These are phyloP conservation scores for Corticium candelabrum DNA, from an alignment of 37 sponge, comb jelly and placozoan genomes.

Conservation along the genomic window DNA sequence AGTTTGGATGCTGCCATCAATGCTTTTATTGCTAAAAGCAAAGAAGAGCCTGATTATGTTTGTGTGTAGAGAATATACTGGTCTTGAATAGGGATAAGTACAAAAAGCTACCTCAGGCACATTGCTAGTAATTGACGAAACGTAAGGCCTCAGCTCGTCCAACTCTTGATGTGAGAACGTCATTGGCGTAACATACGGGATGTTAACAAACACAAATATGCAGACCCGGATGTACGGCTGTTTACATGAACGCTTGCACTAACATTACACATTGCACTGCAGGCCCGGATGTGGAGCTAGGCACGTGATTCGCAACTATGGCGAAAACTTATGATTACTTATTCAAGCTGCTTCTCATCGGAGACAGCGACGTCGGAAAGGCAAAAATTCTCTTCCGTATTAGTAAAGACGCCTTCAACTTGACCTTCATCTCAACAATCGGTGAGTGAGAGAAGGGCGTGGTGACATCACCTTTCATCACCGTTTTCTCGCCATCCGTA, in stretches of 20 bases:
- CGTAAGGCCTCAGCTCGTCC: slow-evolving; percentile 58
- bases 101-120: no score
- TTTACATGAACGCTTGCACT: no score
- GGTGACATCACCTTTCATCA: neutral
- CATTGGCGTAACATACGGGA: no score
- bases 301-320: slow-evolving; percentile 34
- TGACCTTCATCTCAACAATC: slow-evolving; percentile 99
- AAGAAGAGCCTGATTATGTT: no score
- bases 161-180: no score
- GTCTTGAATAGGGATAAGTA: no score
- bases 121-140: slow-evolving; percentile 20
- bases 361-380: slow-evolving; percentile 99
- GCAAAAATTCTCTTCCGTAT: slow-evolving; percentile 95
- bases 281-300: neutral
- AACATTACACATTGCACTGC: no score
- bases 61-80: no score
- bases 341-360: slow-evolving; percentile 89
- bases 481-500: neutral
- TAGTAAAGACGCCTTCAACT: slow-evolving; percentile 99
- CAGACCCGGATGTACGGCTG: no score
- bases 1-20: no score
- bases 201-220: no score
- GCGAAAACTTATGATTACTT: slow-evolving; percentile 94
- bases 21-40: no score
- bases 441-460: slow-evolving; percentile 45